These are phyloP conservation scores for Nycticebus coucang DNA, from an alignment of 2,113 vertebrate genomes.

Conservation along the genomic window DNA sequence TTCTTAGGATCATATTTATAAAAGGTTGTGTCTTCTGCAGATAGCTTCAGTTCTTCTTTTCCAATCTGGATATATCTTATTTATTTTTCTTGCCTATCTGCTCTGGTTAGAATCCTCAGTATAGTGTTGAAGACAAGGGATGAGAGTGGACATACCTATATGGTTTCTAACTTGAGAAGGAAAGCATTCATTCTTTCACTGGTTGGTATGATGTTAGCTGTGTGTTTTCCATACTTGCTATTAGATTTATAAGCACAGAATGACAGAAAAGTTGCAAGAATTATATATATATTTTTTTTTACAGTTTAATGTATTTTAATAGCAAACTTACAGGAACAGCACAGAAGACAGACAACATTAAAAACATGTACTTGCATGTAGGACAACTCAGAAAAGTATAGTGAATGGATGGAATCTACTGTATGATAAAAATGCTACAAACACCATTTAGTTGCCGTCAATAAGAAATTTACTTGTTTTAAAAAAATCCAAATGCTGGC, in stretches of 20 bases:
- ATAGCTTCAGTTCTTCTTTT: not conserved
- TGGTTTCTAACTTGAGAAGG: not conserved
- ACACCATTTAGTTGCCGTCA: conserved; percentile 89
- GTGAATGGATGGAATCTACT: conserved; percentile 84
- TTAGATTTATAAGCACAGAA: not conserved
- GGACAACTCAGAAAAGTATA: conserved; percentile 80
- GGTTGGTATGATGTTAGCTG: not conserved
- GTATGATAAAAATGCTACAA: conserved; percentile 88
- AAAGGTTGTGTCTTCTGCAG: not conserved
- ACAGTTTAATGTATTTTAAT: conserved; percentile 87
- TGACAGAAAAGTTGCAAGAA: not conserved
- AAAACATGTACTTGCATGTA: conserved; percentile 84
- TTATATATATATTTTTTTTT: no score
- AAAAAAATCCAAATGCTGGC: conserved; percentile 92
- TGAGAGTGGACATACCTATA: not conserved
- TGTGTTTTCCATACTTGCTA: not conserved
- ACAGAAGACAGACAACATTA: conserved; percentile 87
- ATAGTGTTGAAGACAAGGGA: not conserved
- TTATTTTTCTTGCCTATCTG: not conserved
- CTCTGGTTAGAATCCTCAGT: not conserved
- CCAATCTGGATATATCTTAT: not conserved
- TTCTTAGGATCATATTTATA: not conserved
- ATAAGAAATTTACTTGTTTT: conserved; percentile 90
- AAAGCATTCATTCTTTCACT: conserved; percentile 1
- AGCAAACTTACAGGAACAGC: conserved; percentile 87